Conservation (phyloP, 2,888 invertebrate species). For the Dicycla oo region DNA sequence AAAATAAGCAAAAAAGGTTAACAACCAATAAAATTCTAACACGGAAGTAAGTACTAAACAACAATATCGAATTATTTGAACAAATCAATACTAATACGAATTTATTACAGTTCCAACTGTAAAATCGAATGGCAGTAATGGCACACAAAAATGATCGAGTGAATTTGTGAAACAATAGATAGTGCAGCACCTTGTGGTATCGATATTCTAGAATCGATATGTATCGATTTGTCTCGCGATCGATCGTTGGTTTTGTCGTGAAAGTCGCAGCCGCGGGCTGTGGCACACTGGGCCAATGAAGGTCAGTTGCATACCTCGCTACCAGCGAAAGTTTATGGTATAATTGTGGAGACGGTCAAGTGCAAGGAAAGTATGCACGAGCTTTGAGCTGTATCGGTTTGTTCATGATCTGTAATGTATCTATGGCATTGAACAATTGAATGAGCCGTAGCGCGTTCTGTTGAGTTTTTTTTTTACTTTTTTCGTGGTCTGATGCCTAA, state of each 20-base stretch:
- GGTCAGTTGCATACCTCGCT: slow-evolving; percentile 77
- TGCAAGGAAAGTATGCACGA: slow-evolving; percentile 75
- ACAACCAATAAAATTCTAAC: slow-evolving; percentile 51
- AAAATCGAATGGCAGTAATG: slow-evolving; percentile 52
- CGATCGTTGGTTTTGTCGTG: slow-evolving; percentile 71
- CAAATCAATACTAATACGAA: slow-evolving; percentile 55
- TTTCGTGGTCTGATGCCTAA: background rate
- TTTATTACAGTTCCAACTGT: slow-evolving; percentile 53
- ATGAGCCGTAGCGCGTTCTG: background rate
- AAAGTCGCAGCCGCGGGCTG: slow-evolving; percentile 81
- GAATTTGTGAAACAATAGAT: slow-evolving; percentile 35
- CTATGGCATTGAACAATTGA: slow-evolving; percentile 10
- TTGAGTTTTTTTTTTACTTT: background rate
- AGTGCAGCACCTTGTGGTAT: slow-evolving; percentile 28
- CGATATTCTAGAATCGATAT: slow-evolving; percentile 55
- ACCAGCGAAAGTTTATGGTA: slow-evolving; percentile 85
- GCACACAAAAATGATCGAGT: slow-evolving; percentile 38
- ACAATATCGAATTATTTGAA: slow-evolving; percentile 59
- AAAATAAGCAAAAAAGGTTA: slow-evolving; percentile 26
- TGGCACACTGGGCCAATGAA: slow-evolving; percentile 79
- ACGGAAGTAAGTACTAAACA: slow-evolving; percentile 62
- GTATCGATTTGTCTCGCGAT: slow-evolving; percentile 62
- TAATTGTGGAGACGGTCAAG: slow-evolving; percentile 83
- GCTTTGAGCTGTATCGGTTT: slow-evolving; percentile 49
- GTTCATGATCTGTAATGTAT: slow-evolving; percentile 24